phyloP scores from a whole-genome alignment of 2,113 vertebrate species.

The Tragelaphus strepsiceros region DNA sequence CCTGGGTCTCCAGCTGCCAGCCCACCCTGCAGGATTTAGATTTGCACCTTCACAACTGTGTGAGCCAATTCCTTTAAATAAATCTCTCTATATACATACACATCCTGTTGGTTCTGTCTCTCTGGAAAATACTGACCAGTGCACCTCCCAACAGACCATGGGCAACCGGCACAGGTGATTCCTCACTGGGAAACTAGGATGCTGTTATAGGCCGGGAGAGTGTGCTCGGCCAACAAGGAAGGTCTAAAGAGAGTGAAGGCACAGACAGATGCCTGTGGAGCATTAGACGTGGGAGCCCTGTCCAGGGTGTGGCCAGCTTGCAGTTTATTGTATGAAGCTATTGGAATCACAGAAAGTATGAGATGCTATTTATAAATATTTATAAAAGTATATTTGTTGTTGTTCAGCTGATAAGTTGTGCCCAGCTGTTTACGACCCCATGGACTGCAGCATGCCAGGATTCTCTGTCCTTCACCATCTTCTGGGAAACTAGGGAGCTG shows the following conservation, averaged over 20 bases:
- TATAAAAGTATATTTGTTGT: not conserved
- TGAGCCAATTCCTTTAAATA: not conserved
- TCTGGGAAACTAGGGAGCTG: not conserved
- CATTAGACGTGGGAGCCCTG: rapidly evolving
- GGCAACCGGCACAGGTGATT: too few relatives aligned
- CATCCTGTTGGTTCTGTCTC: not conserved
- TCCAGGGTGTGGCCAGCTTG: rapidly evolving
- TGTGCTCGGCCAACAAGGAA: rapidly evolving
- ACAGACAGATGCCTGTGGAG: rapidly evolving
- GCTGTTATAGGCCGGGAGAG: not conserved
- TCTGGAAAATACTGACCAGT: not conserved
- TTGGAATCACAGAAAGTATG: too few relatives aligned
- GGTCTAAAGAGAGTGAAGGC: not conserved
- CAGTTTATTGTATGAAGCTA: not conserved
- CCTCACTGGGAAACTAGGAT: not conserved
- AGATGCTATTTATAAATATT: not conserved
- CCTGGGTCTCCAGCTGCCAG: not conserved
- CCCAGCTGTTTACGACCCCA: not conserved
- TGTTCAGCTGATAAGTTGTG: not conserved
- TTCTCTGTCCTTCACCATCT: not conserved
- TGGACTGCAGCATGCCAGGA: not conserved
- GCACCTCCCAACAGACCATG: not conserved
- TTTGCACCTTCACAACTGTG: rapidly evolving
- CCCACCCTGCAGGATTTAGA: not conserved
- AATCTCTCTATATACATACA: not conserved